These are phyloP conservation scores for Argentina silus DNA, from an alignment of 2,797 vertebrate species.

Conservation along the genomic window DNA sequence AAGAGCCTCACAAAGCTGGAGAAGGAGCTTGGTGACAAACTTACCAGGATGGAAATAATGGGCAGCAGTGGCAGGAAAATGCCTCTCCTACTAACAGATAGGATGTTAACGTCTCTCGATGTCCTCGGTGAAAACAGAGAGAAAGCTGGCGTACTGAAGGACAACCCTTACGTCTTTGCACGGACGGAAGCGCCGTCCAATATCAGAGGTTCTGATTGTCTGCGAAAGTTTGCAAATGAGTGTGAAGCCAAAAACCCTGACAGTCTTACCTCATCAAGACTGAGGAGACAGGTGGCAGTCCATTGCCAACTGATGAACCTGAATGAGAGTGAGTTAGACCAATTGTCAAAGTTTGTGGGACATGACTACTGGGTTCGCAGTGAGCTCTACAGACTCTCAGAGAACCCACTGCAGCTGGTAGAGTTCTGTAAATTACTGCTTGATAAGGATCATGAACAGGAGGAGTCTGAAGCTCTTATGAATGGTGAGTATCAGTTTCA, in stretches of 20 bases:
- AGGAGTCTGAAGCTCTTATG: slow-evolving; percentile 19
- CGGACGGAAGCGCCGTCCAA: slow-evolving; percentile 73
- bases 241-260: slow-evolving; percentile 73
- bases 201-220: slow-evolving; percentile 72
- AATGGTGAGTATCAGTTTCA: slow-evolving; percentile 53
- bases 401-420: slow-evolving; percentile 60
- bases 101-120: slow-evolving; percentile 68
- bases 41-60: slow-evolving; percentile 71
- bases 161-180: slow-evolving; percentile 72
- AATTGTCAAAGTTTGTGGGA: slow-evolving; percentile 62
- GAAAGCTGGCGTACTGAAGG: slow-evolving; percentile 64
- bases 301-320: slow-evolving; percentile 77
- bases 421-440: slow-evolving; percentile 68
- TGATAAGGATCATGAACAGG: slow-evolving; percentile 53
- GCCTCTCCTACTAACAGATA: slow-evolving; percentile 69
- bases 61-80: slow-evolving; percentile 74
- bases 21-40: slow-evolving; percentile 60
- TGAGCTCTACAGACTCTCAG: slow-evolving; percentile 59
- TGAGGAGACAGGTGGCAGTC: slow-evolving; percentile 70
- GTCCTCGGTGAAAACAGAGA: slow-evolving; percentile 65
- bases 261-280: slow-evolving; percentile 63
- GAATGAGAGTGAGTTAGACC: slow-evolving; percentile 57
- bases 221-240: slow-evolving; percentile 68
- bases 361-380: slow-evolving; percentile 33
- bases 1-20: slow-evolving; percentile 70